Evolutionary conservation across 2,113 vertebrate species (phyloP), one percentile per base, ranked within the genome.

Genomic region (Notarius quadriscutis): DNA sequence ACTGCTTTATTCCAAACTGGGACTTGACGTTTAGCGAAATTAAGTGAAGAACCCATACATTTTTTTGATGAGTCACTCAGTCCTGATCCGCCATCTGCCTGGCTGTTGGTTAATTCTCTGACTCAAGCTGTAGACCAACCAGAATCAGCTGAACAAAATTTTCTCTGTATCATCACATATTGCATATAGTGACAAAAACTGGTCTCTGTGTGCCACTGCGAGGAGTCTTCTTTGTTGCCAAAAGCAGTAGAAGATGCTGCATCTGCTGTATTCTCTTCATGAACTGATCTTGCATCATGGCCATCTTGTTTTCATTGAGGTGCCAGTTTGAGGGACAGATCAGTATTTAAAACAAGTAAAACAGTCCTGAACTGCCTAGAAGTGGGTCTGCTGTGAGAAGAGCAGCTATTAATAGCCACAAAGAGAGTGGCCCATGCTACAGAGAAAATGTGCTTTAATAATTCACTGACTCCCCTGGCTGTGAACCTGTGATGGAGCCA

Each of bases 401-500:
- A 84, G 74, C 78, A 88, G 91, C 94, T 96, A 96, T 95, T 95
- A 94, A 95, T 95, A 95, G 90, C 87, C 81, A 92, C 84, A 89
- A 88, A 89, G 85, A 92, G 88, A 89, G 89, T 82, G 62, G 91
- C 78, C 87, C 84, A 75, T 71, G 90, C 89, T 86, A 88, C 87
- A 91, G 93, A 94, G 91, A 91, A 93, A 92, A 92, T 93, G 89
- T 92, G 89, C 88, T 92, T 95, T 90, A 96, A 96, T 96, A 94
- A 96, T 95, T 95, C 62, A 96, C 89, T 53, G 75, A n/a, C 50
- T 88, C 75, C 88, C 85, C 67, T 22, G 22, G 88, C 87, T 92
- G 89, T 89, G 88, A 79, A 91, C 89, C 81, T 90, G 87, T 89
- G 84, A 91, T 20, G 34, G 72, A 63, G 71, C 27, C 79, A 67